These are phyloP conservation scores for Pimephales promelas DNA, from an alignment of 2,113 vertebrate genomes.

Conservation along the genomic window DNA sequence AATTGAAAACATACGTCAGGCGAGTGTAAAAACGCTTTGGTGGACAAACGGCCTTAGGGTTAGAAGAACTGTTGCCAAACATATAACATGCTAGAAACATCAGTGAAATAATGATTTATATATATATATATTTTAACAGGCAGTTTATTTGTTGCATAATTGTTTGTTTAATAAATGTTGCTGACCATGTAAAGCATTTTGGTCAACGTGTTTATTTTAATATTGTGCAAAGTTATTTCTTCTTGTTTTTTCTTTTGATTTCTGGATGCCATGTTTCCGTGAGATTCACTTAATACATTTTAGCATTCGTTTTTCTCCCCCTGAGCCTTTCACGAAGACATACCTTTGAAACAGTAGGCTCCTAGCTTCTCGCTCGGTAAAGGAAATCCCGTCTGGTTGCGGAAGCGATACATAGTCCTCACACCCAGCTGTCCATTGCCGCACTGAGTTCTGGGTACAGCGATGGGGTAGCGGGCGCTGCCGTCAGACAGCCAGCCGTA, in stretches of 20 bases:
- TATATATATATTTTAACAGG: no score
- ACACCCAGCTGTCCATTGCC: slow-evolving; percentile 91
- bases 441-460: slow-evolving; percentile 86
- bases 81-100: no score
- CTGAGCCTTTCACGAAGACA: neutral
- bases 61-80: no score
- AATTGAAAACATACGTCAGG: no score
- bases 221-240: no score
- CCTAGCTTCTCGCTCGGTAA: slow-evolving; percentile 78
- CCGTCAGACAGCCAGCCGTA: slow-evolving; percentile 91
- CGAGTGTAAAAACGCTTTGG: no score
- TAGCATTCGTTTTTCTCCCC: neutral
- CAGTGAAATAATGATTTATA: no score
- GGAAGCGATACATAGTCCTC: slow-evolving; percentile 87
- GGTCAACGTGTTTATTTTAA: no score
- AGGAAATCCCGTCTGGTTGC: slow-evolving; percentile 90
- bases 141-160: no score
- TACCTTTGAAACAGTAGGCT: slow-evolving; percentile 87
- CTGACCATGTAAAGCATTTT: no score
- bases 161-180: no score
- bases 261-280: neutral
- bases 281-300: neutral
- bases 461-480: slow-evolving; percentile 91
- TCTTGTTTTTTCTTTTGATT: neutral
- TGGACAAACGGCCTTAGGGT: no score